A percentile compares a stretch with the other conserved stretches of the same genome.
Evolutionary conservation across 53 echinoderm and acorn worm genomes (phyloP).

Genomic region (Patiria pectinifera): DNA sequence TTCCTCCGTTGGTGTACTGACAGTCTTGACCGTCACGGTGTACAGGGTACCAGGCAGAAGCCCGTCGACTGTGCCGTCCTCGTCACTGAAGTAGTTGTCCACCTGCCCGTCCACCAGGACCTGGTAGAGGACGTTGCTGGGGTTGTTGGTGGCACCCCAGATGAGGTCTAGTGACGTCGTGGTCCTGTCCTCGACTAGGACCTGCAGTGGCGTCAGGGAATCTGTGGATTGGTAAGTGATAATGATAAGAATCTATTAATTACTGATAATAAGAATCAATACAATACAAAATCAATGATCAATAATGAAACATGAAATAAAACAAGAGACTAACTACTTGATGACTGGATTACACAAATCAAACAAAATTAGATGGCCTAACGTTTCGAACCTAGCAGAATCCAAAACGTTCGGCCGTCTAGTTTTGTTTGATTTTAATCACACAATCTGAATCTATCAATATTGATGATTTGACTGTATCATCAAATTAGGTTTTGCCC

Average conservation of each 20-base stretch:
- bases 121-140: slow-evolving; percentile 30
- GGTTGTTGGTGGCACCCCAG: slow-evolving; percentile 57
- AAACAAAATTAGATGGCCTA: no score
- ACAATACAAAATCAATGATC: no score
- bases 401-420: no score
- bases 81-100: background rate
- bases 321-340: no score
- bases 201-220: slow-evolving; percentile 18
- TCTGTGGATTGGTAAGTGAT: slow-evolving; percentile 22
- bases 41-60: slow-evolving; percentile 70
- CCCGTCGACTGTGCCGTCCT: background rate
- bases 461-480: no score
- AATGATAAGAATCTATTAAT: background rate
- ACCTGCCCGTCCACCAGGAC: background rate
- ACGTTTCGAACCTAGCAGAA: no score
- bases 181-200: slow-evolving; percentile 26
- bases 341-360: no score
- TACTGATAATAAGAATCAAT: background rate
- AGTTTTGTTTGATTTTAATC: no score
- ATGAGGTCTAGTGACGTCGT: slow-evolving; percentile 51
- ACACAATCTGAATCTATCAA: no score
- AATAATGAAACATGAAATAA: no score
- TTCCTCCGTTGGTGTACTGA: background rate
- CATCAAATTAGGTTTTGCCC: no score
- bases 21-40: slow-evolving; percentile 15